Conservation (phyloP, 2,888 invertebrate genomes). For the Dryococelus australis region DNA sequence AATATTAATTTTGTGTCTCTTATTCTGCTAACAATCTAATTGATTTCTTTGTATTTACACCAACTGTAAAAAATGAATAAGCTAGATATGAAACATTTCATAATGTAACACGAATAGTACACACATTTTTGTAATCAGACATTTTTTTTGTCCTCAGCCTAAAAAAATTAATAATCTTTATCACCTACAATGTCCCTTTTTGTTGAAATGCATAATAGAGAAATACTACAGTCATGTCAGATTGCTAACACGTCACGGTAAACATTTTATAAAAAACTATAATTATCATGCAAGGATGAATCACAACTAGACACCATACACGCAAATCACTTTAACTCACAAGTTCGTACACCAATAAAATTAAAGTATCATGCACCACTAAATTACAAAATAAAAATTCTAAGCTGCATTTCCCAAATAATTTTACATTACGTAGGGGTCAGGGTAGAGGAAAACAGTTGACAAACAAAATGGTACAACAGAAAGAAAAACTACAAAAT, state of each 20-base stretch:
- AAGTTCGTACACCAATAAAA: neutral
- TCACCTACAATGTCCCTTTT: no score
- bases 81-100: no score
- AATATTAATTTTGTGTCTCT: no score
- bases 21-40: no score
- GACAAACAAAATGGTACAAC: neutral
- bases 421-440: neutral
- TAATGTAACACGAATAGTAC: no score
- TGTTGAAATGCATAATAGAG: neutral
- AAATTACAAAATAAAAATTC: conserved; percentile 1
- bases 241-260: neutral
- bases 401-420: neutral
- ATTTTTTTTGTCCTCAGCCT: no score
- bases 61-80: no score
- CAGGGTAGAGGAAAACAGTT: neutral
- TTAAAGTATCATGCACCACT: neutral
- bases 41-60: no score
- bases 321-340: neutral
- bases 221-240: neutral
- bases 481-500: conserved; percentile 37
- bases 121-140: no score
- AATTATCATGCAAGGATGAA: neutral
- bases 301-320: neutral
- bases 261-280: neutral
- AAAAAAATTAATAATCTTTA: no score